A percentile compares a stretch with the other conserved stretches of the same genome.
Evolutionary conservation across 1,140 invertebrate species (phyloP).

Genomic region (Cryptotermes secundus): DNA sequence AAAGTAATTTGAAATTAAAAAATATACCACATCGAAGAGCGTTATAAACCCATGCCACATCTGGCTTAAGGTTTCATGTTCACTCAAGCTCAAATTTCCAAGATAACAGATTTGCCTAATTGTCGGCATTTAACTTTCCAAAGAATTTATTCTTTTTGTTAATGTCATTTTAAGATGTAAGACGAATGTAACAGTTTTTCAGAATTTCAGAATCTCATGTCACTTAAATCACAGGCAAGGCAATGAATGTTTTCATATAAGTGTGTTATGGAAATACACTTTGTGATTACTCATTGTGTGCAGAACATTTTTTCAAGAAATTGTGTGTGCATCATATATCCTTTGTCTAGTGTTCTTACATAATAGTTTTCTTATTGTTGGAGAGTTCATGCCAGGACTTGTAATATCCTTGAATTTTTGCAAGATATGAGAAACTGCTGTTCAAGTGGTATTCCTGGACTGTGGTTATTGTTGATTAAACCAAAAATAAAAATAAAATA

Average conservation of each 20-base stretch:
- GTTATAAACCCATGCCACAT: neutral
- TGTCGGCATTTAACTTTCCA: neutral
- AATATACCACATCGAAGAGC: neutral
- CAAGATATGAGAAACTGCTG: neutral
- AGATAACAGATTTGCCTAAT: neutral
- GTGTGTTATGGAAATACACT: neutral
- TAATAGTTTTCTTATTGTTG: neutral
- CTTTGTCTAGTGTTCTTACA: neutral
- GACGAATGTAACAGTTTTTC: neutral
- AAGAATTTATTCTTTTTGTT: neutral
- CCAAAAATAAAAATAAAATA: neutral
- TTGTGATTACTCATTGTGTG: neutral
- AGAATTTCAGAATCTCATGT: constrained; percentile 16
- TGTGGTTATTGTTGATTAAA: neutral
- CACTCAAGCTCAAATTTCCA: neutral
- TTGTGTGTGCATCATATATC: neutral
- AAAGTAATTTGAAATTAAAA: neutral
- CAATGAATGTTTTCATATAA: neutral
- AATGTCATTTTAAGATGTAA: neutral
- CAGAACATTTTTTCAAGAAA: neutral
- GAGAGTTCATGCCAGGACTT: neutral
- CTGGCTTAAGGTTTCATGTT: neutral
- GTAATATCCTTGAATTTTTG: neutral
- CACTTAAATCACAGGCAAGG: neutral
- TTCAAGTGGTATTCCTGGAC: neutral